Evolutionary conservation across 2,888 invertebrate species (phyloP).

Genomic region (Limenitis arthemis): DNA sequence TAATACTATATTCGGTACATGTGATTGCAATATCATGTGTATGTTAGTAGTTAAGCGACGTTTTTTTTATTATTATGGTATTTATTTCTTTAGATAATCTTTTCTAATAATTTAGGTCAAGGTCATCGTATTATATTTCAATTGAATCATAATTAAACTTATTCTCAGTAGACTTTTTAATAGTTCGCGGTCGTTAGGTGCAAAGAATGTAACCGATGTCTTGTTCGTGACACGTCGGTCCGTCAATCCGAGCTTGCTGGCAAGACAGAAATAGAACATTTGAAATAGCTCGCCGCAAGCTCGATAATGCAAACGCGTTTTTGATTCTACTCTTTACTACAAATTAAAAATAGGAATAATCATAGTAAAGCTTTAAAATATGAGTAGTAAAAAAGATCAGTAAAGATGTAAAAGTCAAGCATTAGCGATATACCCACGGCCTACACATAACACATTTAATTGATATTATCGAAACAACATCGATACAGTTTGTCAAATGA

Average conservation of each 20-base stretch:
- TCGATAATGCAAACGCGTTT: slow-evolving; percentile 66
- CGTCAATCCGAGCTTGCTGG: slow-evolving; percentile 70
- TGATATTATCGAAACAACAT: slow-evolving; percentile 22
- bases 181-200: slow-evolving; percentile 41
- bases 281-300: slow-evolving; percentile 64
- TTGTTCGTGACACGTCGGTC: slow-evolving; percentile 62
- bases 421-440: background rate
- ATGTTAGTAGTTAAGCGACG: background rate
- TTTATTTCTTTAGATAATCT: background rate
- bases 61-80: background rate
- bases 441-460: slow-evolving; percentile 5
- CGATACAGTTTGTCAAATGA: slow-evolving; percentile 32
- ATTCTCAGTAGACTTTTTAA: slow-evolving; percentile 30
- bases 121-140: slow-evolving; percentile 44
- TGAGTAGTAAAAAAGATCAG: background rate
- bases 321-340: slow-evolving; percentile 58
- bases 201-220: slow-evolving; percentile 46
- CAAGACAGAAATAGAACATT: slow-evolving; percentile 60
- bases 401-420: slow-evolving; percentile 4
- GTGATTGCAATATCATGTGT: background rate
- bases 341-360: slow-evolving; percentile 3
- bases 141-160: slow-evolving; percentile 18
- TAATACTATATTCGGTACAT: background rate
- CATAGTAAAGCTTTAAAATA: too few relatives aligned
- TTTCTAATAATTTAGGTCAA: slow-evolving; percentile 52